Evolutionary conservation across 2,113 vertebrate species (phyloP), one percentile per base, ranked within the genome.

Genomic region (Leucopsar rothschildi): DNA sequence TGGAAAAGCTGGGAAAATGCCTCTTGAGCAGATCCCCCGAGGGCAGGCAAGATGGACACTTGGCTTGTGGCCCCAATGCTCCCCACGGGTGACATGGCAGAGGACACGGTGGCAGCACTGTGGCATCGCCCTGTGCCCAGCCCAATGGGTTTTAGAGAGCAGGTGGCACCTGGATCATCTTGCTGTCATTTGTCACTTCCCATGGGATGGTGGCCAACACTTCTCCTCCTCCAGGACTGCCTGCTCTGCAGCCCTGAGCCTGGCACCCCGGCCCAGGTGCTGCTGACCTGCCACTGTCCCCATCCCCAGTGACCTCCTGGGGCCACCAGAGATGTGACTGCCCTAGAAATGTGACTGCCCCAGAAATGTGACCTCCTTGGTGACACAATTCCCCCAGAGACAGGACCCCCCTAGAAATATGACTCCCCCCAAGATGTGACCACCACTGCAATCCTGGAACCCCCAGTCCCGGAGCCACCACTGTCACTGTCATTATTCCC

Each of bases 91-190:
- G 53, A 3, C 12, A 18, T 0, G 4, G 59, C 70, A 72, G 25
- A 6, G 3, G 56, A 49, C 27, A 16, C 0, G 4, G 13, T 0
- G 6, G 65, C 87, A 76, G 59, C 82, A 17, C 50, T 2, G 0
- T 0, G 3, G 56, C 83, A 78, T 21, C 2, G 0, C 10, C 1
- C 3, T 15, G 12, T 7, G 53, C 68, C 44, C 4, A 0, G 66
- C 42, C 42, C 53, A 63, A 39, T 6, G 25, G 5, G 3, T 82
- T 70, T 50, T 1, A 2, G 60, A 42, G 78, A 89, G 78, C 60
- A 5, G 15, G 33, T 90, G 90, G 70, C 71, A 81, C 60, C 68
- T 45, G 45, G 20, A 25, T 24, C 57, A 9, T 42, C 75, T 9
- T 55, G n/a, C 73, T 70, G 60, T 28, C 73, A 39, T 33, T 76